Evolutionary conservation across 2,888 invertebrate species (phyloP).

Genomic region (Psylliodes chrysocephalus): DNA sequence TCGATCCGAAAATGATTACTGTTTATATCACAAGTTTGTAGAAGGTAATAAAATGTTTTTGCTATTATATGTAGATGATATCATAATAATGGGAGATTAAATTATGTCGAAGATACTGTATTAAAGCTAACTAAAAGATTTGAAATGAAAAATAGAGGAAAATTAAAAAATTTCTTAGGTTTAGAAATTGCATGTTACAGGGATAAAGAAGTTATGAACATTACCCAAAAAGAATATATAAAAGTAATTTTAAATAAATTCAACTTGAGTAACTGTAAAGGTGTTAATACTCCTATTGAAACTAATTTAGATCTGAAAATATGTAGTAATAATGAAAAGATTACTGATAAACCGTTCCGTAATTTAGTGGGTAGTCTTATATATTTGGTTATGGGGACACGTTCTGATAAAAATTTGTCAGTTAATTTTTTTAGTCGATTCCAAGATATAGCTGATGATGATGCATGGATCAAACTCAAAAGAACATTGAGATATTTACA

Average conservation of each 20-base stretch:
- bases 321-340: no score
- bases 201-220: background rate
- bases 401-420: conserved; percentile 34
- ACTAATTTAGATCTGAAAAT: no score
- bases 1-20: background rate
- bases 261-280: background rate
- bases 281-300: no score
- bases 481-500: conserved; percentile 21
- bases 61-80: background rate
- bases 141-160: background rate
- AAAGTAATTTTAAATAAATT: background rate
- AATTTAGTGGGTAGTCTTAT: no score
- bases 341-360: no score
- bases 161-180: background rate
- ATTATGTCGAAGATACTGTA: no score
- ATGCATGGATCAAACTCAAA: conserved; percentile 19
- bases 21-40: background rate
- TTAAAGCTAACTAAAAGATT: background rate
- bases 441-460: conserved; percentile 28
- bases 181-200: background rate
- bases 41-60: background rate
- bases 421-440: conserved; percentile 33
- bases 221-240: background rate
- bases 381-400: conserved; percentile 18
- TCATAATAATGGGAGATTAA: background rate